A percentile compares a stretch with the other conserved stretches of the same genome.
These are phyloP conservation scores for Agrochola circellaris DNA, from an alignment of 2,888 invertebrate species.

Conservation along the genomic window DNA sequence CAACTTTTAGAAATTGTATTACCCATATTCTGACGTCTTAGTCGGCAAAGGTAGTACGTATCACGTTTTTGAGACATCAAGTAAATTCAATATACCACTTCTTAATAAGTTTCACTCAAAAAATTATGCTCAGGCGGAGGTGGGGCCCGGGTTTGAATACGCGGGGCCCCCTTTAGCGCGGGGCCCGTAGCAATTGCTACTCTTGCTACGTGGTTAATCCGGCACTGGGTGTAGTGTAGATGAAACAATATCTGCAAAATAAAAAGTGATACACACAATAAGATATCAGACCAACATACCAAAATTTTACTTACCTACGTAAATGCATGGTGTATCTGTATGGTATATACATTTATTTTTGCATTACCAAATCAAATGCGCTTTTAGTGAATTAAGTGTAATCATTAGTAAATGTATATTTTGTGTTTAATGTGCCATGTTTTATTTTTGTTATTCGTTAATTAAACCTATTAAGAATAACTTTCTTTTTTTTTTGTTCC, in stretches of 20 bases:
- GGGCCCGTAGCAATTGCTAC: too few relatives aligned
- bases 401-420: conserved; percentile 14
- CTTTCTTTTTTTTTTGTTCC: background rate
- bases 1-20: too few relatives aligned
- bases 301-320: background rate
- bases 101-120: too few relatives aligned
- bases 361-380: background rate
- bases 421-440: conserved; percentile 34
- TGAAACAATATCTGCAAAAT: background rate
- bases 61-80: too few relatives aligned
- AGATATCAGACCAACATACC: background rate
- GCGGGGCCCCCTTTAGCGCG: too few relatives aligned
- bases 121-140: too few relatives aligned
- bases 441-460: conserved; percentile 28
- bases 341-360: background rate
- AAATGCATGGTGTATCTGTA: background rate
- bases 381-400: conserved; percentile 10
- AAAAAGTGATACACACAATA: background rate
- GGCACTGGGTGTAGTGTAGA: background rate
- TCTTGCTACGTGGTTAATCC: too few relatives aligned
- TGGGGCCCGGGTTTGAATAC: too few relatives aligned
- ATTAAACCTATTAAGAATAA: conserved; percentile 15
- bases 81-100: too few relatives aligned
- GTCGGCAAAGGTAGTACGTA: too few relatives aligned
- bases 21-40: too few relatives aligned